A percentile compares a stretch with the other conserved stretches of the same genome.
phyloP scores from a whole-genome alignment of 2,797 vertebrate species.

The Eulemur albifrons region DNA sequence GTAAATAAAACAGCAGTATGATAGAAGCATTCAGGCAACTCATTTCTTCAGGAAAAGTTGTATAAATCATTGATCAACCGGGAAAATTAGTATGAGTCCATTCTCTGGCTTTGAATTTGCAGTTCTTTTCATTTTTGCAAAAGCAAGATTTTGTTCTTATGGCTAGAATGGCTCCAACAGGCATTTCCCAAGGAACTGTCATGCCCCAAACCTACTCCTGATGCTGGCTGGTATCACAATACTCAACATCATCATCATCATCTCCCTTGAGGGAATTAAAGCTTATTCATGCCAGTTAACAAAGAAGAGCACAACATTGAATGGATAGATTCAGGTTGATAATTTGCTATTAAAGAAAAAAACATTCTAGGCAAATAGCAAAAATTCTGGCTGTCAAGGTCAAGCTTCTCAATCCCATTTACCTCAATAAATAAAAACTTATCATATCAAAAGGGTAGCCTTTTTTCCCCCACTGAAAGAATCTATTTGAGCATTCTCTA shows the following conservation, averaged over 20 bases:
- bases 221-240: not conserved
- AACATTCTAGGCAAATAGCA: not conserved
- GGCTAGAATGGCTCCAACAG: not conserved
- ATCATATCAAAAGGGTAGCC: not conserved
- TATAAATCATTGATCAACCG: not conserved
- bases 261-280: not conserved
- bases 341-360: not conserved
- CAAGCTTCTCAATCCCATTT: constrained; percentile 10
- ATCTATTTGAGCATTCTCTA: not conserved
- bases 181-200: not conserved
- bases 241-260: not conserved
- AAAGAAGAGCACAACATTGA: not conserved
- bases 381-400: constrained; percentile 52
- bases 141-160: not conserved
- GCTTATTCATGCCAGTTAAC: not conserved
- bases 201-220: not conserved
- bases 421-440: not conserved
- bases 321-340: not conserved
- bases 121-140: not conserved
- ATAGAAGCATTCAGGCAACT: constrained; percentile 33
- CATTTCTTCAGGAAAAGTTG: constrained; percentile 5
- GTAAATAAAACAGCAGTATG: not conserved
- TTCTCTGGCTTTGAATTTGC: not conserved
- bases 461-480: not conserved
- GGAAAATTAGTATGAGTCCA: not conserved